Conservation (phyloP, 2,888 invertebrate genomes). For the Automeris io region DNA sequence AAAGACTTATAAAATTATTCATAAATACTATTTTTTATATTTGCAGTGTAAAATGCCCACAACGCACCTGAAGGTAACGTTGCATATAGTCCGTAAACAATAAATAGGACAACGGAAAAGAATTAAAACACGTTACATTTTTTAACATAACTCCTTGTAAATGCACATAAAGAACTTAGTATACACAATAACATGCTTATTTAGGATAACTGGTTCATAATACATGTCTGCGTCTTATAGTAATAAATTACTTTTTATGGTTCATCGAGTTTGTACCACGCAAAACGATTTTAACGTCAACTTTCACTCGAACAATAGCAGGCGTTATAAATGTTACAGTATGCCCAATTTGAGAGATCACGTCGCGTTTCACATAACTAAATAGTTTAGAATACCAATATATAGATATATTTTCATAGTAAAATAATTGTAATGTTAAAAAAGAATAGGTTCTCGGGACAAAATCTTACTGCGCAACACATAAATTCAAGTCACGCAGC, state of each 20-base stretch:
- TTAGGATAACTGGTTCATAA: too few relatives aligned
- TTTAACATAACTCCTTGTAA: too few relatives aligned
- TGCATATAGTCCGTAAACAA: too few relatives aligned
- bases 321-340: conserved; percentile 28
- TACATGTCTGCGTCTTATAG: not conserved
- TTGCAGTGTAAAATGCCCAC: too few relatives aligned
- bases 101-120: too few relatives aligned
- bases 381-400: too few relatives aligned
- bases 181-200: not conserved
- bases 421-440: not conserved
- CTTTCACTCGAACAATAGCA: conserved; percentile 69
- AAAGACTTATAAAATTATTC: too few relatives aligned
- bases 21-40: too few relatives aligned
- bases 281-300: conserved; percentile 53
- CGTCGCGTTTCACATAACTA: not conserved
- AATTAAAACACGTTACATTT: too few relatives aligned
- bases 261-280: conserved; percentile 53
- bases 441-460: not conserved
- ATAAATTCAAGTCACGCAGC: conserved; percentile 48
- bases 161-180: too few relatives aligned
- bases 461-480: not conserved
- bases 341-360: not conserved
- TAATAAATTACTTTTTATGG: conserved; percentile 20
- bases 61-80: too few relatives aligned
- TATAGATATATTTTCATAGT: too few relatives aligned